Base-by-base conservation (phyloP, 2,797 vertebrate genomes). In the Molossus molossus region DNA sequence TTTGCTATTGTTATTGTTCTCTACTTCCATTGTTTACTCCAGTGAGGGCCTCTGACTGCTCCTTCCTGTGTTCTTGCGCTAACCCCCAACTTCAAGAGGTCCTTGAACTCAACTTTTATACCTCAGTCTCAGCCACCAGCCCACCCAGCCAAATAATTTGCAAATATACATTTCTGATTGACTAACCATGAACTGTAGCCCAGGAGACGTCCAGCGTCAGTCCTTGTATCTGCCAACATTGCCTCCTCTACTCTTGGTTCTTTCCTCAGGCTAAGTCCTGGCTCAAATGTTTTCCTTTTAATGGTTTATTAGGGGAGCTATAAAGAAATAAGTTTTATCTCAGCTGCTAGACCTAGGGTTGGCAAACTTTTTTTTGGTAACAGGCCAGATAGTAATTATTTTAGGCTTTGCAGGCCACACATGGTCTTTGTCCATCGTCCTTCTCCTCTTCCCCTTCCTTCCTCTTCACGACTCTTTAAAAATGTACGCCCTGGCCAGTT, bases 251-350 rank as follows among this genome's bases (percentile, higher is more conserved):
- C 18, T 72, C 48, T 4, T 17, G 14, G 5, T 21, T 88, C 14
- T 84, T 76, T 75, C 50, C 33, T 94, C 6, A 87, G 58, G 64
- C 45, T 10, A 83, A 40, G 25, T 76, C 67, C 85, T 91, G 25
- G 29, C 62, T 67, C 55, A 87, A 37, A 72, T 9, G 21, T 81
- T 79, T 37, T 12, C 27, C 76, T 79, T 81, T 89, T 29, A 77
- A 67, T 87, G 40, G n/a, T 14, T 64, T 67, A 20, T 64, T 67
- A 64, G 18, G 40, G 55, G 37, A 69, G 20, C 27, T 89, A 0
- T 79, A 58, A 76, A 83, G 53, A 62, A 85, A 18, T 55, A 93
- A 90, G 29, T 20, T 77, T 72, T 76, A 65, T 94, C 69, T 75
- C 50, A 14, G 72, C 64, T 79, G 20, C 7, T 80, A 76, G 37